phyloP scores from a whole-genome alignment of 2,888 invertebrate genomes.

The Sympetrum striolatum region DNA sequence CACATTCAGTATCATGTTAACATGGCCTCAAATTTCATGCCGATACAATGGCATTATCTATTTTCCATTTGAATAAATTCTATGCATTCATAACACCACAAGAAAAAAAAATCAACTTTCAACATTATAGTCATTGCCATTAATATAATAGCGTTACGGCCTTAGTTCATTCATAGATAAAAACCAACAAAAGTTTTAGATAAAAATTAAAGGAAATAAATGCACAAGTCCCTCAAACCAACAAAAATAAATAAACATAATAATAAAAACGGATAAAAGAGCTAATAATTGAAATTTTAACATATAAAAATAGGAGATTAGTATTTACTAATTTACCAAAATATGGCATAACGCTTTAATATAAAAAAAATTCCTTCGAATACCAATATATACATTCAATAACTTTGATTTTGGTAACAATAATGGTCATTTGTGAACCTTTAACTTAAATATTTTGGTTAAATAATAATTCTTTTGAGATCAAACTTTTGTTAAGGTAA shows the following conservation, averaged over 20 bases:
- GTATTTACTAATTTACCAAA: neutral
- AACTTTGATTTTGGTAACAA: neutral
- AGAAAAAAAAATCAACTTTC: slow-evolving; percentile 4
- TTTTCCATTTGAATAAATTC: neutral
- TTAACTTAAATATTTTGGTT: neutral
- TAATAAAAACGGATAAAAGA: neutral
- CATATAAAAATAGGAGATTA: neutral
- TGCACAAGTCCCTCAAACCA: slow-evolving; percentile 39
- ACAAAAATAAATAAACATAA: neutral
- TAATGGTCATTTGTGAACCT: neutral
- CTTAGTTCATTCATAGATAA: neutral
- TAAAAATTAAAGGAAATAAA: neutral
- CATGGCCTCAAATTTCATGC: neutral
- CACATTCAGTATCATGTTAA: slow-evolving; percentile 28
- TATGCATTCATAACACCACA: slow-evolving; percentile 18
- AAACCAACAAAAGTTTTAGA: neutral
- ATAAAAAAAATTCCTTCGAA: neutral
- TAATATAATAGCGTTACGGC: slow-evolving; percentile 1
- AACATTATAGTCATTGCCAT: slow-evolving; percentile 13
- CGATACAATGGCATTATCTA: slow-evolving; percentile 26
- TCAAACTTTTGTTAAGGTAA: neutral
- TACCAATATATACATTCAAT: neutral
- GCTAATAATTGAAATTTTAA: slow-evolving; percentile 2
- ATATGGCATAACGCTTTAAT: neutral
- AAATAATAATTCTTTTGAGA: neutral